These are phyloP conservation scores for Microcebus murinus DNA, from an alignment of 2,113 vertebrate genomes.

Conservation along the genomic window DNA sequence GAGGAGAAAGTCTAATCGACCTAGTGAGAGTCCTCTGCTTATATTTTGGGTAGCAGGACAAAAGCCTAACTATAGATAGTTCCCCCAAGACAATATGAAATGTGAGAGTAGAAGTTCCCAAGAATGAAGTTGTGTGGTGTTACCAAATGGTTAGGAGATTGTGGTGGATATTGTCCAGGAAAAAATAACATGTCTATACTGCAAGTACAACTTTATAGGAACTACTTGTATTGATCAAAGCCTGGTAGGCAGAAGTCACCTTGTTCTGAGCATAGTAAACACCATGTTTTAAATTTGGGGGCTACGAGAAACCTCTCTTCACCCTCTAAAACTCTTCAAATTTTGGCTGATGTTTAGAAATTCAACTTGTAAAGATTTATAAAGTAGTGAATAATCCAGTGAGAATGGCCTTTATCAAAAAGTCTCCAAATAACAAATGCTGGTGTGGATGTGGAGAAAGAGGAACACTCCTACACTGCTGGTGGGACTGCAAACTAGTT, in stretches of 20 bases:
- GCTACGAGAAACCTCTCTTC: neutral
- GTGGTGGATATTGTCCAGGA: neutral
- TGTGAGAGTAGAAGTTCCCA: neutral
- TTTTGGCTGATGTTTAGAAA: neutral
- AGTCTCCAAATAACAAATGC: no score
- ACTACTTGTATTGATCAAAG: neutral
- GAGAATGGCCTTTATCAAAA: no score
- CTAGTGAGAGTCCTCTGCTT: neutral
- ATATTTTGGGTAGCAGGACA: neutral
- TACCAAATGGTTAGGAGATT: neutral
- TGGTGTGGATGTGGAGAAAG: no score
- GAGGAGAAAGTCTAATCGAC: neutral
- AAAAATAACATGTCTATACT: neutral
- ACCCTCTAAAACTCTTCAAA: neutral
- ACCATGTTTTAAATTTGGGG: neutral
- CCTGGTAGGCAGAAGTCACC: neutral
- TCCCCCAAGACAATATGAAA: neutral
- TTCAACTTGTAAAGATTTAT: neutral
- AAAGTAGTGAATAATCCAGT: neutral
- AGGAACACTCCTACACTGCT: no score
- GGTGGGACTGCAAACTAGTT: no score
- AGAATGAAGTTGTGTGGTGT: neutral
- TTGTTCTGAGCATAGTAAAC: neutral
- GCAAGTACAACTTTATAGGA: neutral
- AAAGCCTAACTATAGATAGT: neutral